Conservation (phyloP, 2,113 vertebrate genomes). For the Xiphophorus maculatus region DNA sequence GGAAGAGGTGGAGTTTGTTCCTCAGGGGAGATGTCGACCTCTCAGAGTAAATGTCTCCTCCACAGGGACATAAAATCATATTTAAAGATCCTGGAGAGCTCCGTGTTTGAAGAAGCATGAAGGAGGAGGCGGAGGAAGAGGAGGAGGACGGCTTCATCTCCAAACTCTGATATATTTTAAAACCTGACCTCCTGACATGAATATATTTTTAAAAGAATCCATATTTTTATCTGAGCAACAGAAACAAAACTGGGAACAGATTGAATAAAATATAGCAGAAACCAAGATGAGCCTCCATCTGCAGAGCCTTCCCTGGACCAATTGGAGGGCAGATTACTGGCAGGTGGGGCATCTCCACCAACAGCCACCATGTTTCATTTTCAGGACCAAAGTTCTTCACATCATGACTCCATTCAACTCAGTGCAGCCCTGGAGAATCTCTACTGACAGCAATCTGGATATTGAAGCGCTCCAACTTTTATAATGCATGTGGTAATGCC, state of each 20-base stretch:
- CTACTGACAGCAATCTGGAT: no score
- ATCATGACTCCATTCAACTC: no score
- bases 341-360: no score
- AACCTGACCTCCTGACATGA: not conserved
- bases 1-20: not conserved
- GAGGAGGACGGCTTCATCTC: not conserved
- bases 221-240: not conserved
- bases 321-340: not conserved
- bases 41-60: conserved; percentile 67
- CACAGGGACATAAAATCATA: conserved; percentile 62
- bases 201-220: not conserved
- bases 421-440: no score
- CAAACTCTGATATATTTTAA: not conserved
- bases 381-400: no score
- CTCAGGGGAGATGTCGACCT: conserved; percentile 47
- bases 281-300: no score
- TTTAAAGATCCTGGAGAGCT: conserved; percentile 54
- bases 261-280: no score
- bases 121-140: conserved; percentile 5
- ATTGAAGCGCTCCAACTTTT: no score
- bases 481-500: no score
- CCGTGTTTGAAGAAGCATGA: conserved; percentile 20
- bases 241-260: not conserved
- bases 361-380: no score
- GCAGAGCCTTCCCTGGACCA: not conserved